Base-by-base conservation (phyloP, 2,888 invertebrate species). In the Limnephilus auricula region DNA sequence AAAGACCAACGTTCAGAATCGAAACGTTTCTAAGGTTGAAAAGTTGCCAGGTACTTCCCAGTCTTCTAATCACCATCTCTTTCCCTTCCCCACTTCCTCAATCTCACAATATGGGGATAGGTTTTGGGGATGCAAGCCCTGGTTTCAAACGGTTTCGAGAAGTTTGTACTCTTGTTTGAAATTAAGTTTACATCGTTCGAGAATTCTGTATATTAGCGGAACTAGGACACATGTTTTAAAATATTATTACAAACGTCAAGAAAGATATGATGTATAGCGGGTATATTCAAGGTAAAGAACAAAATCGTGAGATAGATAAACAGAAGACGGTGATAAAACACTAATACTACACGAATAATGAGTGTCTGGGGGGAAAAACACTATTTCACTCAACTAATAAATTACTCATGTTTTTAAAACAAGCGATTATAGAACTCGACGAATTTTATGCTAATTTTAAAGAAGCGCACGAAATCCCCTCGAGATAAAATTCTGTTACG, bases 281-380 rank as follows among this genome's bases (percentile, higher is more conserved):
- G 30, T 85, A 85, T 40, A 45, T 85, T 85, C 85, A 85, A 85
- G 79, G 86, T 50, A 32, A 88, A 79, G 34, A 78, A 88, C 37
- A 12, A 65, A 79, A 88, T 88, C 87, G 87, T 88, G 87, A 34
- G 78, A 30, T 32, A 88, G 87, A 25, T 88, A 88, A 88, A 78
- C 79, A 88, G 78, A 86, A 78, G 34, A 88, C 79, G 31, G 78
- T n/a, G 79, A 88, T 65, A 88, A 86, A 45, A 79, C 78, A 88
- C 85, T 30, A 37, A 85, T 32, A 82, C 82, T n/a, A 82, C 32
- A 82, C 34, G 82, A 82, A 82, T 34, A 82, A 82, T 34, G 25
- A 82, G 34, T 82, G 80, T 32, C 32, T 32, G 12, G 32, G 30
- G 15, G 6, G 6, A 65, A 50, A 65, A 25, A 65, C 65, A 9